Evolutionary conservation across 35 echinoderm and acorn worm species (phyloP), one percentile per base, ranked within the genome.

Genomic region (Strongylocentrotus purpuratus): DNA sequence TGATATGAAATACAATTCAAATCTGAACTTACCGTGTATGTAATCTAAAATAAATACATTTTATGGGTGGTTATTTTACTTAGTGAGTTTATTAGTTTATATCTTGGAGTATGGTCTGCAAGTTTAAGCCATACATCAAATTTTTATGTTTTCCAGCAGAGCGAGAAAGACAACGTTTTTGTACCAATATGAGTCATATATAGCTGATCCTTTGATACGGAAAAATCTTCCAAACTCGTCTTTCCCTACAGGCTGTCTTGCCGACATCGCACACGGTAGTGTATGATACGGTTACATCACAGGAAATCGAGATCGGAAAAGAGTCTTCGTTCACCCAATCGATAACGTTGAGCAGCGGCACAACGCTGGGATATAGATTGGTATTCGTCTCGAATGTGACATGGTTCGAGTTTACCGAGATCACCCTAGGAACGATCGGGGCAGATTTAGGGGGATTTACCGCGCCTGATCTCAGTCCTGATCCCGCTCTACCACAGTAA

Each of bases 301-400:
- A 93, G 48, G 91, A 93, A 22, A 46, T 93, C 91, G 91, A 93
- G 91, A 93, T 93, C 91, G 91, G 91, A 11, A 93, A 58, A 58
- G 46, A 33, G 48, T 93, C 91, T 14, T 50, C 91, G 31, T 93
- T 93, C 91, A 93, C 31, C 9, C 91, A 93, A 33, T 18, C 45
- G 13, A 93, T 93, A 14, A 93, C 91, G 15, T 0, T 93, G 14
- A 32, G 3, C 17, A 31, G 11, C n/a, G 31, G 48, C 31, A 93
- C 91, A 46, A 48, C 91, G n/a, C 48, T 93, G 45, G 91, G 91
- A 48, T 93, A 93, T 58, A 47, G 48, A 9, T 33, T 93, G 5
- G 91, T 58, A 31, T 93, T 46, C 25, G 28, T 2, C 10, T 48
- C 91, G 11, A 93, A 47, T 31, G n/a, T 28, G 91, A 32, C 91